phyloP scores from a whole-genome alignment of 2,113 vertebrate species.

The Patagioenas fasciata region DNA sequence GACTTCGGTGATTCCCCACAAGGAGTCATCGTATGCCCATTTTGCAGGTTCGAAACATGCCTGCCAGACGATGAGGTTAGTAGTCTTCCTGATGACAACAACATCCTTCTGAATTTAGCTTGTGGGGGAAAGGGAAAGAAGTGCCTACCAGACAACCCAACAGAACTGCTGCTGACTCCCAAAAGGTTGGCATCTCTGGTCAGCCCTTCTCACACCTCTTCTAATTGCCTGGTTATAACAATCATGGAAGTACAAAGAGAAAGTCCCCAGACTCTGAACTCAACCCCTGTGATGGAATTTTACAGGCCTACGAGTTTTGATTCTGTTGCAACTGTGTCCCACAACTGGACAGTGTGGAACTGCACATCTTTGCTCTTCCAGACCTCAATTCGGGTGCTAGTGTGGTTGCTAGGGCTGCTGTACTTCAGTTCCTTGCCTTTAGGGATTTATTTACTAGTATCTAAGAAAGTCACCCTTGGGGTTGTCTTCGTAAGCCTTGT shows the following conservation, averaged over 20 bases:
- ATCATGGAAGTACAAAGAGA: constrained; percentile 91
- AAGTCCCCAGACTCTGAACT: constrained; percentile 69
- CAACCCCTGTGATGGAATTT: constrained; percentile 74
- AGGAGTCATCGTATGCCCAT: constrained; percentile 88
- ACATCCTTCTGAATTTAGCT: constrained; percentile 84
- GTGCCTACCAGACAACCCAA: constrained; percentile 79
- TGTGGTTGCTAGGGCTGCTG: constrained; percentile 90
- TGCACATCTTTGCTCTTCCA: constrained; percentile 88
- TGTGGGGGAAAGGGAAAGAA: constrained; percentile 81
- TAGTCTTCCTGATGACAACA: constrained; percentile 89
- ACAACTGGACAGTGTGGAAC: constrained; percentile 91
- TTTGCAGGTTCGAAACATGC: constrained; percentile 88
- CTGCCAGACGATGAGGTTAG: constrained; percentile 81
- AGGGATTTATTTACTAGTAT: constrained; percentile 93
- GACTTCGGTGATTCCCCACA: constrained; percentile 87
- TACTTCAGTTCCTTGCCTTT: constrained; percentile 94
- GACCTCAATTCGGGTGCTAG: constrained; percentile 85
- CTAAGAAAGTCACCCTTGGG: constrained; percentile 89
- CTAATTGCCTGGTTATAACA: constrained; percentile 93
- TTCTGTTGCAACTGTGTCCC: constrained; percentile 85
- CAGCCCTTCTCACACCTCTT: constrained; percentile 78
- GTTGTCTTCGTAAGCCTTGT: constrained; percentile 94
- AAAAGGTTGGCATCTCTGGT: constrained; percentile 84
- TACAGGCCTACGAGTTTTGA: constrained; percentile 86
- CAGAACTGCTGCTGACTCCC: constrained; percentile 88